Evolutionary conservation across 2,113 vertebrate species (phyloP).

Genomic region (Oxygymnocypris stewartii): DNA sequence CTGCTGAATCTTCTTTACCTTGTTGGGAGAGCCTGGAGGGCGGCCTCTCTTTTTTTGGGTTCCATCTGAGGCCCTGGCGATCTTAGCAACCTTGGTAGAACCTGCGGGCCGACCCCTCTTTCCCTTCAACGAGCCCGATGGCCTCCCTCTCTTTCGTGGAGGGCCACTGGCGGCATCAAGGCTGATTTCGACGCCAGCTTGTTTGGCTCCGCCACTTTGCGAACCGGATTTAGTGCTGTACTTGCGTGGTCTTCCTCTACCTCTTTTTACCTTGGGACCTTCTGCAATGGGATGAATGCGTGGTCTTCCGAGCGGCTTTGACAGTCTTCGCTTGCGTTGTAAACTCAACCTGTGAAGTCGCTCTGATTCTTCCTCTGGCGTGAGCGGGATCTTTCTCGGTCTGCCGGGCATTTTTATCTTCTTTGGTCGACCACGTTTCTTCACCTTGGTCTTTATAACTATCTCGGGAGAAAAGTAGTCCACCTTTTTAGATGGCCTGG

Average conservation of each 20-base stretch:
- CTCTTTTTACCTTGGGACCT: conserved; percentile 22
- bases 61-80: neutral
- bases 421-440: conserved; percentile 58
- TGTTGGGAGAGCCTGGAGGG: conserved; percentile 47
- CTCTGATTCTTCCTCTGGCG: conserved; percentile 53
- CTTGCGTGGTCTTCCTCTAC: conserved; percentile 47
- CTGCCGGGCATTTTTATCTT: conserved; percentile 52
- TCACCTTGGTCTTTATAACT: conserved; percentile 35
- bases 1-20: conserved; percentile 13
- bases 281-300: conserved; percentile 51
- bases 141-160: conserved; percentile 47
- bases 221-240: neutral
- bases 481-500: conserved; percentile 51
- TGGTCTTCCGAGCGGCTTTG: conserved; percentile 55
- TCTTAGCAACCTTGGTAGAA: neutral
- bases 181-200: conserved; percentile 9
- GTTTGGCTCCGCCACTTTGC: neutral
- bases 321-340: conserved; percentile 40
- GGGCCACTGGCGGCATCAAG: neutral
- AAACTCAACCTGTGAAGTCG: conserved; percentile 30
- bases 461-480: conserved; percentile 50
- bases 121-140: conserved; percentile 43
- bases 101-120: conserved; percentile 34
- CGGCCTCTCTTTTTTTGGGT: conserved; percentile 39
- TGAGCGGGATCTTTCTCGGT: conserved; percentile 54